phyloP scores from a whole-genome alignment of 2,888 invertebrate genomes.

The Eupithecia centaureata region DNA sequence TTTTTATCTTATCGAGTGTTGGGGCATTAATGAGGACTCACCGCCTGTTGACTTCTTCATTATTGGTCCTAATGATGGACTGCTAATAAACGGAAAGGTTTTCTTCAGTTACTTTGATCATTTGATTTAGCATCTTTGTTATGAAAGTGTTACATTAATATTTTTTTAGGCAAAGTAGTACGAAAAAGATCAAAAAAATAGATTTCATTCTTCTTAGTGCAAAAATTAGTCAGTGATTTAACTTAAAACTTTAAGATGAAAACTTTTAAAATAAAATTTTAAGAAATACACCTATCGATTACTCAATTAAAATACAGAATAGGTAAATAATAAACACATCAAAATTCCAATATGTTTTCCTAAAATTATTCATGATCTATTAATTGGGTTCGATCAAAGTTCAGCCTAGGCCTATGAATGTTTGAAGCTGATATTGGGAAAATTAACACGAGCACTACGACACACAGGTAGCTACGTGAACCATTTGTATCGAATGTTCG shows the following conservation, averaged over 20 bases:
- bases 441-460: slow-evolving; percentile 60
- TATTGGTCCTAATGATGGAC: slow-evolving; percentile 41
- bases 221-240: no score
- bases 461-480: slow-evolving; percentile 42
- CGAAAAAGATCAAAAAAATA: no score
- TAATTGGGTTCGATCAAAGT: slow-evolving; percentile 31
- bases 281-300: no score
- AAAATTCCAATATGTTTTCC: slow-evolving; percentile 24
- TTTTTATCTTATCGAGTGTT: slow-evolving; percentile 74
- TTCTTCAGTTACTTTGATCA: not conserved
- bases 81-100: slow-evolving; percentile 8
- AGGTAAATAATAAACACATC: not conserved
- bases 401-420: slow-evolving; percentile 22
- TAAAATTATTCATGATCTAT: slow-evolving; percentile 34
- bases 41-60: slow-evolving; percentile 70
- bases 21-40: slow-evolving; percentile 72
- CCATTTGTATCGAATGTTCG: slow-evolving; percentile 11
- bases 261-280: no score
- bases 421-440: slow-evolving; percentile 52
- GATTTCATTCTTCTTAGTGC: no score
- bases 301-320: not conserved
- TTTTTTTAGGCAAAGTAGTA: no score
- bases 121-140: not conserved
- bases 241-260: no score
- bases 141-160: no score